A percentile compares a stretch with the other conserved stretches of the same genome.
Conservation (phyloP, 2,797 vertebrate species). For the Phyllotis vaccarum region DNA sequence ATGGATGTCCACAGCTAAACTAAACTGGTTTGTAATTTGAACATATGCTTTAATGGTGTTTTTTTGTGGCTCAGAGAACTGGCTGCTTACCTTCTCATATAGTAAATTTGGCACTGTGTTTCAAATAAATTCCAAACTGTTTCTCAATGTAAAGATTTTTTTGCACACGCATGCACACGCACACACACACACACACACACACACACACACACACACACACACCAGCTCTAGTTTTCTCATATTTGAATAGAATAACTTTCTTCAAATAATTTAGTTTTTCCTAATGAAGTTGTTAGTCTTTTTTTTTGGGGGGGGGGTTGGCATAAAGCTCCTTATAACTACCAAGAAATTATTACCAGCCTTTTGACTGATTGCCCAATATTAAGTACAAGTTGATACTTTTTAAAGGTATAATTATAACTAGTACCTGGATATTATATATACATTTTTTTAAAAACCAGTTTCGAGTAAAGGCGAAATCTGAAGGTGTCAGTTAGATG, state of each 20-base stretch:
- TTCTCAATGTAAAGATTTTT: background rate
- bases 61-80: constrained; percentile 65
- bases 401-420: constrained; percentile 57
- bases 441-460: constrained; percentile 22
- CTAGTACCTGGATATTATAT: background rate
- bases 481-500: background rate
- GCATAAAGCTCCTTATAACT: constrained; percentile 21
- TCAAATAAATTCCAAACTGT: constrained; percentile 49
- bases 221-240: background rate
- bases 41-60: constrained; percentile 59
- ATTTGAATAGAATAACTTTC: constrained; percentile 37
- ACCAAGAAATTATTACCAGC: constrained; percentile 47
- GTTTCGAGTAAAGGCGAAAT: constrained; percentile 56
- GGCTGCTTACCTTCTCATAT: constrained; percentile 43
- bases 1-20: constrained; percentile 52
- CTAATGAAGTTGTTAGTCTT: background rate
- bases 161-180: background rate
- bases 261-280: background rate
- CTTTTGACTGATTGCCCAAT: constrained; percentile 23
- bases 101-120: constrained; percentile 62
- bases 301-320: background rate
- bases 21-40: constrained; percentile 60
- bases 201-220: background rate
- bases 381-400: constrained; percentile 52
- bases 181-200: background rate